These are phyloP conservation scores for Brassicogethes aeneus DNA, from an alignment of 2,888 invertebrate genomes.

Conservation along the genomic window DNA sequence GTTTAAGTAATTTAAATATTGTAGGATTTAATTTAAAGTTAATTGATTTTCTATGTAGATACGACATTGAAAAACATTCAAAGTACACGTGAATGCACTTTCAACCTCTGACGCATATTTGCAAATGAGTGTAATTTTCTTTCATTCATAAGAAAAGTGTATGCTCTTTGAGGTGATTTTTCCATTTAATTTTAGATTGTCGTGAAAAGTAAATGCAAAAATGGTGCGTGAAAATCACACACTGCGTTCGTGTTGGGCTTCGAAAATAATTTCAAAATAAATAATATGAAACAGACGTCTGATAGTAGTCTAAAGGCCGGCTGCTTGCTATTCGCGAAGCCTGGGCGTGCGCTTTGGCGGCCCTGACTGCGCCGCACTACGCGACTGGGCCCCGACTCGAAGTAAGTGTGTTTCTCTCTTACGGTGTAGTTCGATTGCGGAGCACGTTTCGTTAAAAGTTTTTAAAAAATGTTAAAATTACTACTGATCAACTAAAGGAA, in stretches of 20 bases:
- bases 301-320: not conserved
- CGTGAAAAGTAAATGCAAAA: no score
- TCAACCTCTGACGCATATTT: slow-evolving; percentile 21
- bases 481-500: not conserved
- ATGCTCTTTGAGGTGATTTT: slow-evolving; percentile 7
- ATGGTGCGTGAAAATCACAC: no score
- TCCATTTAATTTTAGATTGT: no score
- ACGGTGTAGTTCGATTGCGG: not conserved
- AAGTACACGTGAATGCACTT: slow-evolving; percentile 19
- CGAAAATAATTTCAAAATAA: not conserved
- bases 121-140: slow-evolving; percentile 9
- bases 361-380: not conserved
- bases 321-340: not conserved
- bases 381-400: not conserved
- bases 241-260: not conserved
- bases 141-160: slow-evolving; percentile 17
- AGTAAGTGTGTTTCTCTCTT: not conserved
- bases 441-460: not conserved
- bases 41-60: slow-evolving; percentile 10
- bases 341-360: not conserved
- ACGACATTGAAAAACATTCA: slow-evolving; percentile 16
- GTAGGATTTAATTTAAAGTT: not conserved
- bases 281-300: not conserved
- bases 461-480: not conserved
- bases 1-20: no score